Percentiles rank a stretch among this genome's conserved stretches.
These are phyloP conservation scores for Conus betulinus DNA, from an alignment of 1,140 invertebrate species.

Conservation along the genomic window DNA sequence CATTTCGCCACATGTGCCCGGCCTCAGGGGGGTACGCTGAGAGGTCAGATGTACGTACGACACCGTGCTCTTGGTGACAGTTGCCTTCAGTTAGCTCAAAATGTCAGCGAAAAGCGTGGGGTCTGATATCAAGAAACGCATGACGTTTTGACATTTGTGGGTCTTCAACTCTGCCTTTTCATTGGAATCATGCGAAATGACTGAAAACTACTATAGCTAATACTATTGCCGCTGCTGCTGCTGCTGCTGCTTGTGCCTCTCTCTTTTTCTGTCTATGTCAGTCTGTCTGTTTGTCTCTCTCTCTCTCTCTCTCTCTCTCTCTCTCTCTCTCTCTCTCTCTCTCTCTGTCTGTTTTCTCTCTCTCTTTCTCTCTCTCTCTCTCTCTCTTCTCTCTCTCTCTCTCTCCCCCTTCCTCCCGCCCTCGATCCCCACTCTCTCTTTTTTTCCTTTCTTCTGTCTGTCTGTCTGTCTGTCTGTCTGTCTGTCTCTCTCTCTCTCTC, in stretches of 20 bases:
- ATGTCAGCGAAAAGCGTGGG: too few relatives aligned
- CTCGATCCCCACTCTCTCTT: not conserved
- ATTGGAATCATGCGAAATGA: too few relatives aligned
- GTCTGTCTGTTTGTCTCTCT: not conserved
- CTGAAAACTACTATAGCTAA: too few relatives aligned
- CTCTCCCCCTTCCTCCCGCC: not conserved
- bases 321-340: not conserved
- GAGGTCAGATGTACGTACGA: too few relatives aligned
- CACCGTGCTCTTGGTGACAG: too few relatives aligned
- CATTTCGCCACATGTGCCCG: too few relatives aligned
- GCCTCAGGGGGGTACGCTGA: too few relatives aligned
- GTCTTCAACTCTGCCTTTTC: too few relatives aligned
- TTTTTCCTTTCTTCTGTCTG: not conserved
- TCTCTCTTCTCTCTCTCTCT: not conserved
- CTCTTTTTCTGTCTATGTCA: not conserved
- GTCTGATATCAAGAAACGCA: too few relatives aligned
- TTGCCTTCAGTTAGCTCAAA: too few relatives aligned
- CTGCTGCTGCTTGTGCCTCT: not conserved
- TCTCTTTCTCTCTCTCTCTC: not conserved
- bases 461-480: not conserved
- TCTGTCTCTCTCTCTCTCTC: not conserved
- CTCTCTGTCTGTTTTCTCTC: not conserved
- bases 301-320: slow-evolving; percentile 16
- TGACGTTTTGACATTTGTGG: too few relatives aligned
- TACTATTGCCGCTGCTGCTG: too few relatives aligned